Base-by-base conservation (phyloP, 2,888 invertebrate genomes). In the Apodemia duryi region DNA sequence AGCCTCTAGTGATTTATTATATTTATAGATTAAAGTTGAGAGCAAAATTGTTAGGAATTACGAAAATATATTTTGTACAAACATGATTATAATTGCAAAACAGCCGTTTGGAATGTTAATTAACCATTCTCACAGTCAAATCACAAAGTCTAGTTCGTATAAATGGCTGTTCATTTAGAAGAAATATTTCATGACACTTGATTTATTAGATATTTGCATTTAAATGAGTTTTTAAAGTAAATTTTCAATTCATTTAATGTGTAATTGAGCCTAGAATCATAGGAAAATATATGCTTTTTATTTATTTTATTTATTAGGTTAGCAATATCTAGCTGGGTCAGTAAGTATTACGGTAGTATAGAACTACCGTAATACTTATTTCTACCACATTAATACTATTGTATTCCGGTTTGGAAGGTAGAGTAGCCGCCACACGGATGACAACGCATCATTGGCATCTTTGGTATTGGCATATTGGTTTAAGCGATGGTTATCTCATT, bases 101-200 rank as follows among this genome's bases (percentile, higher is more conserved):
- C 21, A 54, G 54, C 6, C 28, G 29, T 54, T 54, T 54, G 32
- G 54, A 29, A 54, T 54, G 28, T 11, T 57, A 57, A 57, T 57
- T 57, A 57, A 57, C 46, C 29, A 32, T 57, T 57, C 32, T 57
- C 57, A 57, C 57, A 57, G 32, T 57, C 32, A 11, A 57, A 29
- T 57, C 57, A 10, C 57, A 57, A 57, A 57, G 32, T 57, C 57
- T 57, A 57, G 57, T 57, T 29, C 13, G 57, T 29, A 57, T 32
- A 57, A 57, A 57, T 57, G 29, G 60, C 60, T 32, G 60, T 35
- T 60, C 60, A 60, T 60, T 60, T 60, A 35, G 32, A 13, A n/a
- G 29, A 60, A 60, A 60, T 60, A 60, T 35, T 60, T 60, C n/a
- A 60, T 60, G 60, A 13, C 35, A 60, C 60, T 60, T 60, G 60